These are phyloP conservation scores for Steinernema hermaphroditum DNA, from an alignment of 2,888 invertebrate genomes.

Conservation along the genomic window DNA sequence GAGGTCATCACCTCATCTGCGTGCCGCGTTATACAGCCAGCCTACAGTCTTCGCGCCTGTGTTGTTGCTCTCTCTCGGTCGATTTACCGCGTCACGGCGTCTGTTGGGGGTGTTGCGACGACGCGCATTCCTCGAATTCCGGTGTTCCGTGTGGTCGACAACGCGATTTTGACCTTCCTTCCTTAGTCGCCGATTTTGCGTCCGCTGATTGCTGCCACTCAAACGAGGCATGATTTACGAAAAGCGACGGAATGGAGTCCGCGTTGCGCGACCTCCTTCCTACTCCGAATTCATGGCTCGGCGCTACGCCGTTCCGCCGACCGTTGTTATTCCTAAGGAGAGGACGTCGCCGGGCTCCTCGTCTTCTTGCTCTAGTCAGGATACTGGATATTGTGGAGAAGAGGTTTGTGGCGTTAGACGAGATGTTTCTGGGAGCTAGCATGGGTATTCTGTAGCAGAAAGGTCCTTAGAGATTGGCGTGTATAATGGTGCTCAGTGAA, in stretches of 20 bases:
- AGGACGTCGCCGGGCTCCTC: neutral
- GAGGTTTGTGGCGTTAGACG: neutral
- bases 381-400: conserved; percentile 20
- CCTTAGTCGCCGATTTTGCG: neutral
- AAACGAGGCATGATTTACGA: conserved; percentile 17
- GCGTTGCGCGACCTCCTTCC: conserved; percentile 4
- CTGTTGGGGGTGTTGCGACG: neutral
- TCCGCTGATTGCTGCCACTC: neutral
- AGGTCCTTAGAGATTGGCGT: no score
- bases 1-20: conserved; percentile 14
- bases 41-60: conserved; percentile 1
- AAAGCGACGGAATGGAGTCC: neutral
- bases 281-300: conserved; percentile 18
- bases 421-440: no score
- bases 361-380: conserved; percentile 13
- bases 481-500: no score
- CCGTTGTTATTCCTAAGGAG: neutral
- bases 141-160: no score
- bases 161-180: neutral
- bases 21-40: neutral
- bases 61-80: neutral
- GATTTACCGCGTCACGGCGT: no score
- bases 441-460: no score
- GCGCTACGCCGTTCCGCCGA: neutral
- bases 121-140: conserved; percentile 22